These are phyloP conservation scores for Crax fasciolata DNA, from an alignment of 2,797 vertebrate genomes.

Conservation along the genomic window DNA sequence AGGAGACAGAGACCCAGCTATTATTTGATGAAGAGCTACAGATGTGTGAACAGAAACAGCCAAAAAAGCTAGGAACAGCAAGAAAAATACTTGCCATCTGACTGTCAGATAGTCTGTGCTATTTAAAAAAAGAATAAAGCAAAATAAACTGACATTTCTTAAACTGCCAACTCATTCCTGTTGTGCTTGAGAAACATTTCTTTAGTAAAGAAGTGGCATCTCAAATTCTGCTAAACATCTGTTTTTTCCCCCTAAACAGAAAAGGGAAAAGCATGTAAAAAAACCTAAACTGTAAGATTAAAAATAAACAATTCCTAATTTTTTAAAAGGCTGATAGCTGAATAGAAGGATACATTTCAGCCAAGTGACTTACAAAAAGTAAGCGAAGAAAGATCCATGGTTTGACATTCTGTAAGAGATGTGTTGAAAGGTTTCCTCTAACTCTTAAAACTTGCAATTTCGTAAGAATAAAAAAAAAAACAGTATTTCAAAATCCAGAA, in stretches of 20 bases:
- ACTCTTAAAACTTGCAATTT: not conserved
- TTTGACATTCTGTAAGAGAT: not conserved
- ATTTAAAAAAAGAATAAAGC: not conserved
- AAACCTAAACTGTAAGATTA: not conserved
- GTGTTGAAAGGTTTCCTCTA: not conserved
- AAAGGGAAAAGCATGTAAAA: not conserved
- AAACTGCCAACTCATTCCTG: not conserved
- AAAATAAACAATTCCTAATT: not conserved
- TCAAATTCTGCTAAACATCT: not conserved
- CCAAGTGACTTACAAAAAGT: not conserved
- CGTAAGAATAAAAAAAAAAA: not conserved
- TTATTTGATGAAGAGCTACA: not conserved
- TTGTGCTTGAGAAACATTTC: not conserved
- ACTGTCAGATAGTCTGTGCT: not conserved
- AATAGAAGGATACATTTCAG: not conserved
- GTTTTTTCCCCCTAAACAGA: not conserved
- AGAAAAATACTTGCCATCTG: not conserved
- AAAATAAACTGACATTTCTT: not conserved
- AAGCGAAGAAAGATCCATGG: not conserved
- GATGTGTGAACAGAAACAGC: not conserved
- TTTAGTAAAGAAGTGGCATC: not conserved
- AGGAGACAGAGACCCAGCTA: not conserved
- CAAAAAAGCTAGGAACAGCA: not conserved
- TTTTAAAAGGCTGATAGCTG: not conserved
- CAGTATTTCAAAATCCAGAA: not conserved